These are phyloP conservation scores for Syngnathus rostellatus DNA, from an alignment of 2,797 vertebrate species.

Conservation along the genomic window DNA sequence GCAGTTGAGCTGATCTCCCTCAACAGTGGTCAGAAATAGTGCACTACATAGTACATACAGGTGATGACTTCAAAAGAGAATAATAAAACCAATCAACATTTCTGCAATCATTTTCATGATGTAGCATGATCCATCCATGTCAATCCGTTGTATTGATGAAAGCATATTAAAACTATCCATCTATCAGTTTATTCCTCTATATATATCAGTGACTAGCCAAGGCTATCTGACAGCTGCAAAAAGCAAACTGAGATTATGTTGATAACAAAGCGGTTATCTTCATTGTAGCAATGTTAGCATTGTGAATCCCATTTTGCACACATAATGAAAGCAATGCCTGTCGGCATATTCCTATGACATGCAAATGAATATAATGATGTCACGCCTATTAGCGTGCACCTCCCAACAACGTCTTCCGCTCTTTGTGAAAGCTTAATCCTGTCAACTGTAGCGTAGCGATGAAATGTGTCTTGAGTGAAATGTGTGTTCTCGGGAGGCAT, in stretches of 20 bases:
- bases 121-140: not conserved
- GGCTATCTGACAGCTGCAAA: no score
- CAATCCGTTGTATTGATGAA: not conserved
- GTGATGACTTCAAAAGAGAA: constrained; percentile 19
- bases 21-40: not conserved
- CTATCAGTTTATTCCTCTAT: not conserved
- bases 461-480: constrained; percentile 44
- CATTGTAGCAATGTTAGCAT: not conserved
- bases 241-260: not conserved
- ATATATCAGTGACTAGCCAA: no score
- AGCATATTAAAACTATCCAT: not conserved
- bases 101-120: constrained; percentile 8
- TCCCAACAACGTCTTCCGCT: constrained; percentile 36
- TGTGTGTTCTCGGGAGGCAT: constrained; percentile 31
- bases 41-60: no score
- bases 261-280: not conserved
- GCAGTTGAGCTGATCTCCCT: not conserved
- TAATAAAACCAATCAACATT: constrained; percentile 14
- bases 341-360: constrained; percentile 10
- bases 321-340: not conserved
- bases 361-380: constrained; percentile 59
- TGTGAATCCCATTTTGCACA: not conserved
- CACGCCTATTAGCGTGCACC: constrained; percentile 47
- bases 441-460: constrained; percentile 28
- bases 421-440: constrained; percentile 57